Percentiles rank a stretch among this genome's conserved stretches.
Evolutionary conservation across 2,113 vertebrate species (phyloP).

Genomic region (Tor tambroides): DNA sequence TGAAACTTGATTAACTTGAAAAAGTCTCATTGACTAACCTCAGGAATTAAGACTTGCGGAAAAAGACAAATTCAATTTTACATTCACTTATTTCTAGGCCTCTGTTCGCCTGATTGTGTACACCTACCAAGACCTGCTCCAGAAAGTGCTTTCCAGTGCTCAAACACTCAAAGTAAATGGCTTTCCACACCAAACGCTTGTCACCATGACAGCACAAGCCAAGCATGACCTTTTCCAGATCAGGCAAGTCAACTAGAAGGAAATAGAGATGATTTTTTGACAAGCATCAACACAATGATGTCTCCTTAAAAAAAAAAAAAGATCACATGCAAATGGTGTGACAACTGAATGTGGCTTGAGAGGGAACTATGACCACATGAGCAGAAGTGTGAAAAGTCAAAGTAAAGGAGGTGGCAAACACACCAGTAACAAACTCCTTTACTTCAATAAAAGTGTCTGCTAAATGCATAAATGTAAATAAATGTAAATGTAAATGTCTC

Average conservation of each 20-base stretch:
- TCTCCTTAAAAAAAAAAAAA: not conserved
- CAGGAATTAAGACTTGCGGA: not conserved
- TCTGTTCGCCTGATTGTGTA: not conserved
- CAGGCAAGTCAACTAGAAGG: slow-evolving; percentile 71
- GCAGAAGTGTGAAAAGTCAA: slow-evolving; percentile 61
- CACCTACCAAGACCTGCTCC: slow-evolving; percentile 89
- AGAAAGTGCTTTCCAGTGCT: slow-evolving; percentile 92
- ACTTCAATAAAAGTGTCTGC: slow-evolving; percentile 48
- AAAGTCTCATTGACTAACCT: not conserved
- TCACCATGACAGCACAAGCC: slow-evolving; percentile 81
- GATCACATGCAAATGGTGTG: slow-evolving; percentile 31
- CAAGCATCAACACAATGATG: slow-evolving; percentile 7
- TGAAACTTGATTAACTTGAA: not conserved
- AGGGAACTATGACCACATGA: slow-evolving; percentile 47
- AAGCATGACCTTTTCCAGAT: slow-evolving; percentile 79
- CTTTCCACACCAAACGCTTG: slow-evolving; percentile 84
- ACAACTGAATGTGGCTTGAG: not conserved
- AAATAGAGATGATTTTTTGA: slow-evolving; percentile 2
- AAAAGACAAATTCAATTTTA: not conserved
- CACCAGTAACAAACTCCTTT: not conserved
- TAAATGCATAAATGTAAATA: no score
- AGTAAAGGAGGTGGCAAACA: not conserved
- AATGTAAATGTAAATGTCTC: no score
- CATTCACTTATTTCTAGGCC: not conserved
- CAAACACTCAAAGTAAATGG: slow-evolving; percentile 90